Conservation (phyloP, 2,113 vertebrate species). For the Dascyllus trimaculatus region DNA sequence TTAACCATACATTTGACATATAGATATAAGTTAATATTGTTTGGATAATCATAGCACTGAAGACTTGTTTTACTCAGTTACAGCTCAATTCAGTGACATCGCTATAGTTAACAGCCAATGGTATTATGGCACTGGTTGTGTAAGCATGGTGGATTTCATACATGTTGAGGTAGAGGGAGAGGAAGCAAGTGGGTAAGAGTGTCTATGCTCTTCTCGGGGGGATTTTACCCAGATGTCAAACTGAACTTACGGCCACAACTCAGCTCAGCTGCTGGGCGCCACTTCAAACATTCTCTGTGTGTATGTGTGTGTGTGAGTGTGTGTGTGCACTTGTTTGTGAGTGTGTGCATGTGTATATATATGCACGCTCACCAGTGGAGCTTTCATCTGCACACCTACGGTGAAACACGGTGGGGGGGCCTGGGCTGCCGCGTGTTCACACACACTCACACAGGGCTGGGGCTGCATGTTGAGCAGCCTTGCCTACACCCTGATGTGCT, state of each 20-base stretch:
- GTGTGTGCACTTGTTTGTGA: slow-evolving; percentile 21
- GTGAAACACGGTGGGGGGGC: slow-evolving; percentile 64
- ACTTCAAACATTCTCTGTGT: slow-evolving; percentile 73
- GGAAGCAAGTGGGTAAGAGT: not conserved
- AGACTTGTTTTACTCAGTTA: not conserved
- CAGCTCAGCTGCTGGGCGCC: slow-evolving; percentile 66
- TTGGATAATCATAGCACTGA: not conserved
- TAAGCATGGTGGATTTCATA: slow-evolving; percentile 10
- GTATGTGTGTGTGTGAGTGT: slow-evolving; percentile 16
- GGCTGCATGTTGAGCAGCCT: slow-evolving; percentile 61
- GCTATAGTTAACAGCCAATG: slow-evolving; percentile 10
- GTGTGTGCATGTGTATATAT: slow-evolving; percentile 10
- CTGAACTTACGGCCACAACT: slow-evolving; percentile 70
- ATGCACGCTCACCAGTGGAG: slow-evolving; percentile 50
- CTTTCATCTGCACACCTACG: slow-evolving; percentile 80
- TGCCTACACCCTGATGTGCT: slow-evolving; percentile 21
- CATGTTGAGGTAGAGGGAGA: slow-evolving; percentile 7
- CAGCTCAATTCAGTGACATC: slow-evolving; percentile 20
- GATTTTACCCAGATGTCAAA: slow-evolving; percentile 73
- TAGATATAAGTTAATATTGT: too few species aligned
- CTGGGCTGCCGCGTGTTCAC: slow-evolving; percentile 39
- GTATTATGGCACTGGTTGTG: not conserved
- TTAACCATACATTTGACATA: too few species aligned
- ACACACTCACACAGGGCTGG: slow-evolving; percentile 22
- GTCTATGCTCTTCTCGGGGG: slow-evolving; percentile 22